phyloP scores from a whole-genome alignment of 1,140 invertebrate species.

The Adoxophyes honmai region DNA sequence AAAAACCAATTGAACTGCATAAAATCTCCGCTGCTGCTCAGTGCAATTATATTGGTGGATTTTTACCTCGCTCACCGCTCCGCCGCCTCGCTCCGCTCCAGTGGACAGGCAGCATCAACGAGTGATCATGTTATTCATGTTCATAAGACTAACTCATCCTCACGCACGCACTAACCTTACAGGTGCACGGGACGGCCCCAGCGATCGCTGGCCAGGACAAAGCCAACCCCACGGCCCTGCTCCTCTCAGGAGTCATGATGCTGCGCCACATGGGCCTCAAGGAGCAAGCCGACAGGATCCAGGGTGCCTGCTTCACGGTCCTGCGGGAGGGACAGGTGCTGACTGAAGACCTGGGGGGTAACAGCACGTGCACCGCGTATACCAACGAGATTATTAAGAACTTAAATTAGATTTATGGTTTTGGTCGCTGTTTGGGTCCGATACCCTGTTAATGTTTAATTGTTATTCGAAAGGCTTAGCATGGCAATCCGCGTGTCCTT shows the following conservation, averaged over 20 bases:
- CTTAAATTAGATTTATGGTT: slow-evolving; percentile 12
- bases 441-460: too few relatives aligned
- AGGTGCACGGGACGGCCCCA: slow-evolving; percentile 99
- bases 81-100: too few relatives aligned
- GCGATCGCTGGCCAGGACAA: slow-evolving; percentile 99
- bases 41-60: too few relatives aligned
- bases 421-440: not conserved
- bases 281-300: slow-evolving; percentile 89
- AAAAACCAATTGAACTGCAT: too few relatives aligned
- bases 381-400: slow-evolving; percentile 49
- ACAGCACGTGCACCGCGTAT: slow-evolving; percentile 43
- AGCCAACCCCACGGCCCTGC: slow-evolving; percentile 98
- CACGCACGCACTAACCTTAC: slow-evolving; percentile 20
- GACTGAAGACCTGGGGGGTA: slow-evolving; percentile 97
- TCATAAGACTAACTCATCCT: too few relatives aligned
- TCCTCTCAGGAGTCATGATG: slow-evolving; percentile 99
- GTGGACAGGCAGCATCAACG: too few relatives aligned
- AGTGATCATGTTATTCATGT: too few relatives aligned
- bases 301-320: slow-evolving; percentile 92
- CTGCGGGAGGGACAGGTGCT: slow-evolving; percentile 91
- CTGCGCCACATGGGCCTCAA: slow-evolving; percentile 93
- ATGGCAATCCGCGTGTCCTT: too few relatives aligned
- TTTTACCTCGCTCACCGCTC: too few relatives aligned
- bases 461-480: too few relatives aligned
- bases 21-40: too few relatives aligned